These are phyloP conservation scores for Pampus argenteus DNA, from an alignment of 2,797 vertebrate genomes.

Conservation along the genomic window DNA sequence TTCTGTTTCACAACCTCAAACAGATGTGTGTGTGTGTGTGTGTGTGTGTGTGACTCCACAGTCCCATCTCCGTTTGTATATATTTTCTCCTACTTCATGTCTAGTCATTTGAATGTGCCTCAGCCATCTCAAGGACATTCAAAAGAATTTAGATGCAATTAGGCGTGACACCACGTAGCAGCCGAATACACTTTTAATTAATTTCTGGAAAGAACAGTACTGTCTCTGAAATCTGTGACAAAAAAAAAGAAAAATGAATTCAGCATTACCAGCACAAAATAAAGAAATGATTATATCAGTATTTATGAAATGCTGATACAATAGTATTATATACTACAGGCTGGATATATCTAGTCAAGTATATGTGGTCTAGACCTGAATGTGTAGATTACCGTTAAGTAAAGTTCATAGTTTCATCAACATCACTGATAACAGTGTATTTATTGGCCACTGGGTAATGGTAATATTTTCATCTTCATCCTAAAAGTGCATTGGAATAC, in stretches of 20 bases:
- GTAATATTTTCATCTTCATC: no score
- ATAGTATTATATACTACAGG: no score
- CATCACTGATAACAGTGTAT: no score
- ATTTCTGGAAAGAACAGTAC: slow-evolving; percentile 6
- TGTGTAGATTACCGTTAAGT: no score
- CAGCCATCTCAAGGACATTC: slow-evolving; percentile 40
- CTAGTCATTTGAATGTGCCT: slow-evolving; percentile 8
- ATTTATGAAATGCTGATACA: no score
- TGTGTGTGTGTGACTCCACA: neutral
- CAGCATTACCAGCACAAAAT: neutral
- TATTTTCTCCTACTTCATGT: slow-evolving; percentile 20
- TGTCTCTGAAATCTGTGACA: neutral
- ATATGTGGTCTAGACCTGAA: no score
- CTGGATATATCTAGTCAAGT: no score
- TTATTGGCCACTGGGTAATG: no score
- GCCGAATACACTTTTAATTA: slow-evolving; percentile 20
- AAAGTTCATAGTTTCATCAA: no score
- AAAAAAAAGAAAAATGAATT: neutral
- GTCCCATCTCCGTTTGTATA: slow-evolving; percentile 3
- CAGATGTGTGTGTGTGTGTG: slow-evolving; percentile 25
- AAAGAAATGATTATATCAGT: no score
- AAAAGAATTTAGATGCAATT: slow-evolving; percentile 24
- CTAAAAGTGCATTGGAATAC: no score
- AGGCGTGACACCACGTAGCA: neutral
- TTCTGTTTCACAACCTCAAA: slow-evolving; percentile 9